These are phyloP conservation scores for Mactra quadrangularis DNA, from an alignment of 1,140 invertebrate genomes.

Conservation along the genomic window DNA sequence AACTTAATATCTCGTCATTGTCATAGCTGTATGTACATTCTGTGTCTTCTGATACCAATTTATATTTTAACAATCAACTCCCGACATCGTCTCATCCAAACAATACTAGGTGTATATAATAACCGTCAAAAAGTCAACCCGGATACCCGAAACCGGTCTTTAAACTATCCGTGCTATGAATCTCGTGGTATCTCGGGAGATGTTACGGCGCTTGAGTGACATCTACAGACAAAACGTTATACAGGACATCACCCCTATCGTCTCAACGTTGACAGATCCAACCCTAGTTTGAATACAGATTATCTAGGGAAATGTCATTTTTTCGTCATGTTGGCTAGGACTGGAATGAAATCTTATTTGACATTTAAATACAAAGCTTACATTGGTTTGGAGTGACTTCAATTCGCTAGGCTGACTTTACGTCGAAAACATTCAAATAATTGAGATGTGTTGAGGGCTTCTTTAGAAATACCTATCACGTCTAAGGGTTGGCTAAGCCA, in stretches of 20 bases:
- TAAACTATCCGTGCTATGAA: conserved; percentile 21
- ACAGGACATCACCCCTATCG: conserved; percentile 5
- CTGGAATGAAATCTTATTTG: conserved; percentile 18
- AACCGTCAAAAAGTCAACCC: conserved; percentile 10
- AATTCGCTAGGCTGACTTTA: not conserved
- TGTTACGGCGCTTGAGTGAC: conserved; percentile 24
- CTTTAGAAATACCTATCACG: conserved; percentile 13
- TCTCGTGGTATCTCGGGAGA: conserved; percentile 5
- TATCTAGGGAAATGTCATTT: conserved; percentile 23
- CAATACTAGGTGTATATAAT: not conserved
- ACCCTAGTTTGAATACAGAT: conserved; percentile 21
- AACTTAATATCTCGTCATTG: not conserved
- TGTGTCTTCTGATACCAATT: conserved; percentile 7
- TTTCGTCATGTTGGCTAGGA: conserved; percentile 25
- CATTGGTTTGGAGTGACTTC: conserved; percentile 5
- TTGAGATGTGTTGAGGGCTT: conserved; percentile 22
- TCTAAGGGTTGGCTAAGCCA: conserved; percentile 23
- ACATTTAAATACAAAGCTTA: conserved; percentile 42
- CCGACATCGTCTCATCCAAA: conserved; percentile 3
- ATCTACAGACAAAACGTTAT: conserved; percentile 16
- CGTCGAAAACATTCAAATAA: conserved; percentile 33
- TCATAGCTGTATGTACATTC: conserved; percentile 13
- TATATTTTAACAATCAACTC: conserved; percentile 36
- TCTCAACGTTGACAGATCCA: conserved; percentile 18
- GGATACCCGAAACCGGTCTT: conserved; percentile 9